Base-by-base conservation (phyloP, 1,140 invertebrate genomes). In the Whitmania pigra region DNA sequence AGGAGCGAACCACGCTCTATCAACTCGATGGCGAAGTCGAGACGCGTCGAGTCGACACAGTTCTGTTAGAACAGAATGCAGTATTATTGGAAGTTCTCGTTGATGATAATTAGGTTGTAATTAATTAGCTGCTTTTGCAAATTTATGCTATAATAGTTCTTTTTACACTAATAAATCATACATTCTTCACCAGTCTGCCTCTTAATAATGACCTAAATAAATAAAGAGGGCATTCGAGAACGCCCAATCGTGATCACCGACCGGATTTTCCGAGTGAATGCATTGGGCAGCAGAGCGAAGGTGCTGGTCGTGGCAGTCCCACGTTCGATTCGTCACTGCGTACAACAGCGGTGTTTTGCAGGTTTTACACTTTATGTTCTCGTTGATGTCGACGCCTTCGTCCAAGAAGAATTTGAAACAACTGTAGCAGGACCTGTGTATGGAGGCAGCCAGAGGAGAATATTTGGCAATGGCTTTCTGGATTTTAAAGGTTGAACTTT, bases 241-340 rank as follows among this genome's bases (percentile, higher is more conserved):
- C 31, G 31, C 6, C n/a, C n/a, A n/a, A n/a, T 36, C 31, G 6
- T 36, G 31, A 6, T 57, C 20, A 57, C 57, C 29, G 9, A 63
- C 57, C 20, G 71, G 71, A 27, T 27, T 55, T 22, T 67, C 57
- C 29, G 63, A 49, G 43, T 72, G 71, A 7, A 67, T 29, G 60
- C 71, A 72, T 15, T 53, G 57, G 40, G 71, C 57, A 1, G 67
- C 49, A 2, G 53, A 27, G 22, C 71, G 57, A 22, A 63, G 57
- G 49, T 67, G 43, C n/a, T 72, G 22, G 43, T 72, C 29, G 55
- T 36, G 43, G 63, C 71, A 72, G 66, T 72, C 71, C 71, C 71
- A 72, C 17, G 71, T 63, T 7, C 71, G 57, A 25, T 72, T 72
- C 18, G 71, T 72, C 27, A 72, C 53, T 6, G 71, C 60, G 25